Evolutionary conservation across 2,888 invertebrate genomes (phyloP), one percentile per base, ranked within the genome.

Genomic region (Drosophila parthenogenetica): DNA sequence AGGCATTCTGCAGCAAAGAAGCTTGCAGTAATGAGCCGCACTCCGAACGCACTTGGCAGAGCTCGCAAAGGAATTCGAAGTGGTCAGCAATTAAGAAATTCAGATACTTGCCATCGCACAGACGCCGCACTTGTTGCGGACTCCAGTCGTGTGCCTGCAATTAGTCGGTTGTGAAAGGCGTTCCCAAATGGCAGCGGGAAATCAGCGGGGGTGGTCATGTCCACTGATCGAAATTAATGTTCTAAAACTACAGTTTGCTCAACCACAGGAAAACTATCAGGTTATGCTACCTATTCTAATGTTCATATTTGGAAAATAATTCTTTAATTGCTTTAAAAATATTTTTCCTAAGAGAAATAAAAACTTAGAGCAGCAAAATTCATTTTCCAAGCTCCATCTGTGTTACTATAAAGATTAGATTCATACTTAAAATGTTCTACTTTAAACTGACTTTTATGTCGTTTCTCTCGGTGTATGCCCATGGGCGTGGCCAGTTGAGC

Each of bases 31-130:
- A 89, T 83, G 90, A 90, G 89, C 87, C 86, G 81, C 88, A 88
- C 79, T 90, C 88, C 51, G 87, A 81, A 79, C 87, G 89, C 83
- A 84, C 88, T 82, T 90, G 86, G 79, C 90, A 91, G 62, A 91
- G 85, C 77, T 89, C 82, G 81, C 90, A 84, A 80, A 91, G 88
- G 79, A 90, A 91, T 79, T 88, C 82, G 80, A 90, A 90, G 88
- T 90, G 89, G 81, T 91, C 90, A 77, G 89, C 88, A 89, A 91
- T 91, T 90, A 92, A 89, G 85, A 91, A 89, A 86, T 90, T 90
- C 81, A 91, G 78, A 88, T 87, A 77, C 58, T 81, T 77, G 73
- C 77, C 85, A 22, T 82, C 81, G 74, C 89, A 90, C 77, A 92
- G 77, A 54, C 90, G 84, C 65, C 87, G 88, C 79, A 91, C 91